Evolutionary conservation across 2,888 invertebrate species (phyloP), one percentile per base, ranked within the genome.

Genomic region (Drosophila paramelanica): DNA sequence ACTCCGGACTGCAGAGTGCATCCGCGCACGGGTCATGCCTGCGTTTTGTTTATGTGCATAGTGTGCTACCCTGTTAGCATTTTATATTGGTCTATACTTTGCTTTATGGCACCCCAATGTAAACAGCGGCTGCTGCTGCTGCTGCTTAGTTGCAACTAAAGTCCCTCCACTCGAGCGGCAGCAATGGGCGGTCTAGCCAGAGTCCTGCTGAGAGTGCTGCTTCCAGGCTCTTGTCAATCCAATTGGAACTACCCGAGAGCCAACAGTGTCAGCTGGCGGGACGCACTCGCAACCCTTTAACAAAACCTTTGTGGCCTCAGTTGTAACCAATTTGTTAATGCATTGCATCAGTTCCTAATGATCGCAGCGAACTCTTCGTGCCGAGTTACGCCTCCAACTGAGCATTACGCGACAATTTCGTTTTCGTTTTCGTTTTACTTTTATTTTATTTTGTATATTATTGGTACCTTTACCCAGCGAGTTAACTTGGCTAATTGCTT

Each of bases 31-130:
- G 77, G 61, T 67, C 77, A 68, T 77, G 75, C 38, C 75, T 49
- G 47, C 66, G 56, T 74, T 79, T 88, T 86, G 83, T 86, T 83
- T 83, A 88, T 83, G 89, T 86, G 77, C 81, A 70, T 72, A 77
- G 80, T 74, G 62, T 58, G 76, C 61, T 56, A 77, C 67, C 79
- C 77, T 74, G 88, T 79, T 85, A 74, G 88, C 84, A 83, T 88
- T 83, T 83, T 83, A 83, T 88, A 86, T 86, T 84, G 75, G 85
- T 71, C 89, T 78, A 86, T 83, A 88, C 89, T 83, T 83, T 83
- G 89, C 83, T 88, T 83, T 83, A 83, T 83, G 87, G 84, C 75
- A 83, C 83, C 89, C 89, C 89, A 88, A 88, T 67, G 83, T 73
- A 88, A 67, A 86, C 67, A 77, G 27, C 53, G 27, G 36, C 57